phyloP scores from a whole-genome alignment of 1,140 invertebrate species.

The Xylocopa sonorina region DNA sequence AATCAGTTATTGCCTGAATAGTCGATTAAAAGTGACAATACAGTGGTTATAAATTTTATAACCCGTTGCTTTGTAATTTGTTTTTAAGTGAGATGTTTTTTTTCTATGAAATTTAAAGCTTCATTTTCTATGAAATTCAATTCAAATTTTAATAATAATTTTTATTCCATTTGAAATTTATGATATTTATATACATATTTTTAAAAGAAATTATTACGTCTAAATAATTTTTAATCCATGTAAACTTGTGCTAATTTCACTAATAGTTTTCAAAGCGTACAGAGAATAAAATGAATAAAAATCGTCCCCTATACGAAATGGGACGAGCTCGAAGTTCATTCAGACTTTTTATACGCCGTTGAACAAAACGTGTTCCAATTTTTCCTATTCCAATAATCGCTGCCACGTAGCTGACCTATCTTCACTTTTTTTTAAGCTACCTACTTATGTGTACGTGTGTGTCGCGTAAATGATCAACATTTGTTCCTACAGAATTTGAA shows the following conservation, averaged over 20 bases:
- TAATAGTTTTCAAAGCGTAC: not conserved
- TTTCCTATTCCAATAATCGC: conserved; percentile 8
- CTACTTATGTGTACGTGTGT: no score
- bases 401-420: conserved; percentile 13
- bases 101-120: no score
- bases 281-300: not conserved
- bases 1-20: no score
- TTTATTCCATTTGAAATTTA: no score
- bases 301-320: not conserved
- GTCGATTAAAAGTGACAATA: no score
- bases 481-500: not conserved
- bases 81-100: no score
- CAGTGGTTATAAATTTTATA: no score
- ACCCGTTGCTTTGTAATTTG: no score
- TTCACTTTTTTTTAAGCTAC: not conserved
- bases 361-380: conserved; percentile 26
- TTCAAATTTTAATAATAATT: no score
- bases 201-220: not conserved
- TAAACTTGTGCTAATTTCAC: not conserved
- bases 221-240: not conserved
- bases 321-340: conserved; percentile 7
- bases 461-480: not conserved
- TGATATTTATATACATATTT: no score
- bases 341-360: not conserved
- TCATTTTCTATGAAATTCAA: no score